Base-by-base conservation (phyloP, 2,113 vertebrate genomes). In the Melospiza georgiana region DNA sequence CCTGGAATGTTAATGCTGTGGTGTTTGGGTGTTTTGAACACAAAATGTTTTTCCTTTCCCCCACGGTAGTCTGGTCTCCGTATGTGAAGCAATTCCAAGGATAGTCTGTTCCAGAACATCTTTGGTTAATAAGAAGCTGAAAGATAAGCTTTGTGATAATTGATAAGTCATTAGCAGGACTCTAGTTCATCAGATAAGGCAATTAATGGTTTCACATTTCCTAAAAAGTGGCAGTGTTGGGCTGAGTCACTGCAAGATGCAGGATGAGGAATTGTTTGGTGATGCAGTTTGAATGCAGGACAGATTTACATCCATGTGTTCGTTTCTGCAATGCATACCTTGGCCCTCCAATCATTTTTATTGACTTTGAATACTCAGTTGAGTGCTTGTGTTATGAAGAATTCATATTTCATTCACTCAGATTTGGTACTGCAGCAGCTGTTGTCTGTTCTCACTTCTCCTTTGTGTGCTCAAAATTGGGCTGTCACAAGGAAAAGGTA, bases 121-220 rank as follows among this genome's bases (percentile, higher is more conserved):
- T 98, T 98, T 98, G 96, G 94, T 96, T 98, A 98, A 98, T 98
- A 97, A 97, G 89, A 96, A 97, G 84, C 48, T 43, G 95, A 96
- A 96, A 98, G 97, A 98, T 98, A 98, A 97, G 86, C 92, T 33
- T 92, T 90, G 94, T 93, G 96, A 96, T 97, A 98, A 98, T 97
- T 98, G 97, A 96, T 96, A 97, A 97, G 96, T 98, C 96, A 97
- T 97, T 97, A 98, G 92, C 95, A 94, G 82, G 87, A 94, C 88
- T 96, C 90, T 41, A 73, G 89, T 96, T 96, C 89, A 97, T 98
- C 97, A 98, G 97, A 98, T 98, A 98, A 98, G 80, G 57, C 91
- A 95, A 95, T 97, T 97, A 98, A 98, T 96, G 93, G 88, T 87
- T 97, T 95, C 52, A 17, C 66, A 74, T 97, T 97, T 96, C 93